Conservation (phyloP, 2,888 invertebrate genomes). For the Melanchra persicariae region DNA sequence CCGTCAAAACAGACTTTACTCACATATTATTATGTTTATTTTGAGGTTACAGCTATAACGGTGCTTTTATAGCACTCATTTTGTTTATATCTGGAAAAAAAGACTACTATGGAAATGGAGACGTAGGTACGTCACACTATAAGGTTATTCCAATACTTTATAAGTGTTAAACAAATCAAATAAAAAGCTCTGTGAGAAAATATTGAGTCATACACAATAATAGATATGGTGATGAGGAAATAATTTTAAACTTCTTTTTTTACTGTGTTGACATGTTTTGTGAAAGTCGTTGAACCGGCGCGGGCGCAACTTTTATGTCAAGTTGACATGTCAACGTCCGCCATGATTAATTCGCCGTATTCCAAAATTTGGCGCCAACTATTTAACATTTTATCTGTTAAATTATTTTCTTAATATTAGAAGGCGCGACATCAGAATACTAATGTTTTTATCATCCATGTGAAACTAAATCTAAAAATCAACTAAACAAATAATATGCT, state of each 20-base stretch:
- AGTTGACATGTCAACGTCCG: slow-evolving; percentile 76
- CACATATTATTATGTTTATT: too few relatives aligned
- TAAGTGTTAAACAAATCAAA: slow-evolving; percentile 50
- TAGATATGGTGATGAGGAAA: slow-evolving; percentile 62
- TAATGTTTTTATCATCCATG: slow-evolving; percentile 12
- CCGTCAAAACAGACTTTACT: not conserved
- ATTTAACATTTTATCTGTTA: slow-evolving; percentile 40
- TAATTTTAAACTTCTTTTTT: slow-evolving; percentile 60
- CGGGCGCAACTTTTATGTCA: slow-evolving; percentile 61
- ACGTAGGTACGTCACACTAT: not conserved
- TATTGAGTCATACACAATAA: slow-evolving; percentile 66
- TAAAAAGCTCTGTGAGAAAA: slow-evolving; percentile 60
- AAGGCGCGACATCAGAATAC: slow-evolving; percentile 3
- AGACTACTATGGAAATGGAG: too few relatives aligned
- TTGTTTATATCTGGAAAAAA: not conserved
- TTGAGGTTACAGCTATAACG: slow-evolving; percentile 26
- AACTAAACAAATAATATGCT: slow-evolving; percentile 45
- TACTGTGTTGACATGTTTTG: slow-evolving; percentile 58
- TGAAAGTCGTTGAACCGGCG: slow-evolving; percentile 71
- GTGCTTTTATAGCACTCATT: not conserved
- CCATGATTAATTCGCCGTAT: slow-evolving; percentile 74
- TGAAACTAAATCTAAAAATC: slow-evolving; percentile 14
- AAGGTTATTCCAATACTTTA: slow-evolving; percentile 33
- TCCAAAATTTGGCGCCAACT: slow-evolving; percentile 64
- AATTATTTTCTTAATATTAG: slow-evolving; percentile 34